Base-by-base conservation (phyloP, 1,140 invertebrate genomes). In the Scaptodrosophila lebanonensis region DNA sequence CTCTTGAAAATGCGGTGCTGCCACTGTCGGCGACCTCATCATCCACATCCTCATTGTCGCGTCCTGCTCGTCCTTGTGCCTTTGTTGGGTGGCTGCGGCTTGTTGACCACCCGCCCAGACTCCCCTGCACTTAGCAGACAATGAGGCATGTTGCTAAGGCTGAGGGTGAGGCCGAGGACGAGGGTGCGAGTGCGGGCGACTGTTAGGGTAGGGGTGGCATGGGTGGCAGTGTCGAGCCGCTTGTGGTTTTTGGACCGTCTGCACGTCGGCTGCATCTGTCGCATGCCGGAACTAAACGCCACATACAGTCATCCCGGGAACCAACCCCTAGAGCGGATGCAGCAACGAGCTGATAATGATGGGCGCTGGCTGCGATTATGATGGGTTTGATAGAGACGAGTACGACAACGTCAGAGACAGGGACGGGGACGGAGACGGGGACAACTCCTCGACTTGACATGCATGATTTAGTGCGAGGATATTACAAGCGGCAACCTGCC, bases 391-490 rank as follows among this genome's bases (percentile, higher is more conserved):
- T 83, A 63, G 75, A 82, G 66, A 82, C 67, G 66, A n/a, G n/a
- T n/a, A n/a, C n/a, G n/a, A n/a, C n/a, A n/a, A n/a, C n/a, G n/a
- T n/a, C n/a, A n/a, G n/a, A n/a, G n/a, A n/a, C n/a, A n/a, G n/a
- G n/a, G n/a, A n/a, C n/a, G n/a, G n/a, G n/a, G n/a, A n/a, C n/a
- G n/a, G n/a, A n/a, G n/a, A n/a, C n/a, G n/a, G n/a, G n/a, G n/a
- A 82, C 66, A 82, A 75, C 75, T 75, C 73, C 58, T 82, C 75
- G 76, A 82, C 75, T 82, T 83, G 75, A 75, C 75, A 82, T 75
- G 76, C 75, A 75, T 82, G 75, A 82, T 82, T 82, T 83, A 82
- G 70, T 67, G 48, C 29, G 30, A 33, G 47, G 33, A 29, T 45
- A 63, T 25, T 25, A 25, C 22, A 25, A 25, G 3, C 22, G 3